Conservation (phyloP, 2,797 vertebrate species). For the Acanthopagrus latus region DNA sequence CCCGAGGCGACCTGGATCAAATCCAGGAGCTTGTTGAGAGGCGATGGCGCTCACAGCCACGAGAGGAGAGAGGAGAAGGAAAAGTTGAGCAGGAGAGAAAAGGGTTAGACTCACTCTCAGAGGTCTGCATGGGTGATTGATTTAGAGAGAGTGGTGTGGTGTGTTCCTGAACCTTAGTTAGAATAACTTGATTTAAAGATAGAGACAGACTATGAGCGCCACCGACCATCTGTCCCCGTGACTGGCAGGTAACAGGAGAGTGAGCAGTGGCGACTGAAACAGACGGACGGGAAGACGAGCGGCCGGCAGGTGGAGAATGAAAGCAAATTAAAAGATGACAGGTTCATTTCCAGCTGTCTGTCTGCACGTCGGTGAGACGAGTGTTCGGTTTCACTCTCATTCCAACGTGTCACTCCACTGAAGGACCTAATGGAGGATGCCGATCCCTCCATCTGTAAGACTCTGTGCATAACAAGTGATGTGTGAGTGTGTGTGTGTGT, state of each 20-base stretch:
- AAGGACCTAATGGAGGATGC: conserved; percentile 27
- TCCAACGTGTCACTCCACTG: conserved; percentile 33
- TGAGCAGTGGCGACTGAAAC: conserved; percentile 33
- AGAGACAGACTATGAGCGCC: not conserved
- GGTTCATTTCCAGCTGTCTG: conserved; percentile 47
- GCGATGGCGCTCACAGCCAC: no score
- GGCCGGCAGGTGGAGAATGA: not conserved
- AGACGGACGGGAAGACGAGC: conserved; percentile 5
- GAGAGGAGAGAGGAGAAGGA: no score
- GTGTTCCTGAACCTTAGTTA: no score
- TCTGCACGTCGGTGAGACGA: conserved; percentile 32
- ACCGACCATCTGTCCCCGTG: conserved; percentile 5
- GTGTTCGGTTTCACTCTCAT: conserved; percentile 39
- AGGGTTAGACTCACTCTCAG: no score
- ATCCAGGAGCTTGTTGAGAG: no score
- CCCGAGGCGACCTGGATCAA: no score
- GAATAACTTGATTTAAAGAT: conserved; percentile 1
- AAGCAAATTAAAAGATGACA: conserved; percentile 61
- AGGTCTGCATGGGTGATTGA: no score
- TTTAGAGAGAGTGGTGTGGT: no score
- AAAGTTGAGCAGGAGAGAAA: no score
- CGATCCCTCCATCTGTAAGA: not conserved
- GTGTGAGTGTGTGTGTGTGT: no score
- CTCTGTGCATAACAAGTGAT: not conserved
- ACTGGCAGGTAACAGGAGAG: conserved; percentile 10